phyloP scores from a whole-genome alignment of 2,888 invertebrate species.

The Hylaea fasciaria region DNA sequence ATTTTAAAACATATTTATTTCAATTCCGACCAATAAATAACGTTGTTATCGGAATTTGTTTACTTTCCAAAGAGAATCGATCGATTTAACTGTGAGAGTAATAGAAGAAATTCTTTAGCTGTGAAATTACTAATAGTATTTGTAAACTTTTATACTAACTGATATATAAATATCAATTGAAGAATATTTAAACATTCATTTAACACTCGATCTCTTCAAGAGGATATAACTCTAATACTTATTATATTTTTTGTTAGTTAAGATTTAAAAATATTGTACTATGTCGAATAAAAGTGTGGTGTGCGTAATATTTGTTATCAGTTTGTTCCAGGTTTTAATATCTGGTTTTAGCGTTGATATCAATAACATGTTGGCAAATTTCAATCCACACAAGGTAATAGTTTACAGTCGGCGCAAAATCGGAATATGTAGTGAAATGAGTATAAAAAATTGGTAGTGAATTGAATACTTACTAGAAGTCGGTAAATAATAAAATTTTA shows the following conservation, averaged over 20 bases:
- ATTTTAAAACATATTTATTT: too few species aligned
- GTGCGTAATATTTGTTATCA: conserved; percentile 2
- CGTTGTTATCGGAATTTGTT: too few species aligned
- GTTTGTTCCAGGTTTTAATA: conserved; percentile 5
- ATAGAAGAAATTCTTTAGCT: not conserved
- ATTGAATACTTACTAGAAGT: too few species aligned
- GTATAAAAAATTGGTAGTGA: too few species aligned
- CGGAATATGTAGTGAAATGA: too few species aligned
- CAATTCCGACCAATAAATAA: too few species aligned
- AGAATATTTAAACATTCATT: not conserved
- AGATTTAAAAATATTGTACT: not conserved
- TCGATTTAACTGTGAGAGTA: not conserved
- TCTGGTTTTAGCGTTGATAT: not conserved
- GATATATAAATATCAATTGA: too few species aligned
- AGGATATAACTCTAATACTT: not conserved
- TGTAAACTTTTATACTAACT: not conserved
- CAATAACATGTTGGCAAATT: not conserved
- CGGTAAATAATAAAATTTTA: too few species aligned
- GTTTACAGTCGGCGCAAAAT: too few species aligned
- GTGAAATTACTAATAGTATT: not conserved
- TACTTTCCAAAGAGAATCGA: too few species aligned
- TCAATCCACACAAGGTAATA: too few species aligned
- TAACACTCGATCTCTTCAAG: not conserved
- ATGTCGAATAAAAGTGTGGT: conserved; percentile 16
- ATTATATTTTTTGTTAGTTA: too few species aligned